These are phyloP conservation scores for Epizoanthus rinbou DNA, from an alignment of 92 coral and sea anemone species.

Conservation along the genomic window DNA sequence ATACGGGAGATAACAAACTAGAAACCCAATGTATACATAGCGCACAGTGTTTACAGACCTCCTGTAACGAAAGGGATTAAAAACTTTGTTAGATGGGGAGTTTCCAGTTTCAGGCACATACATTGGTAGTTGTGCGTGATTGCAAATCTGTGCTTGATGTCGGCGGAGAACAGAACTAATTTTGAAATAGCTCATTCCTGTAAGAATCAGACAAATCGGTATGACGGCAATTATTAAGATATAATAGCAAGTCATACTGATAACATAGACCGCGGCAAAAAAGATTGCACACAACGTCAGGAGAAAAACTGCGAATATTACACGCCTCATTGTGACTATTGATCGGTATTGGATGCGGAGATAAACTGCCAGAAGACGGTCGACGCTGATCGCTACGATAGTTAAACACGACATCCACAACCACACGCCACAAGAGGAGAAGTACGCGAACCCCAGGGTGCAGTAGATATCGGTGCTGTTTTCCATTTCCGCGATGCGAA, in stretches of 20 bases:
- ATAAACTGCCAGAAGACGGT: conserved; percentile 25
- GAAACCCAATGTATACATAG: conserved; percentile 20
- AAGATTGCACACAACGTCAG: not conserved
- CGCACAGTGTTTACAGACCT: conserved; percentile 16
- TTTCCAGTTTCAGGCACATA: not conserved
- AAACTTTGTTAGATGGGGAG: not conserved
- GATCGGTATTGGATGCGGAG: conserved; percentile 11
- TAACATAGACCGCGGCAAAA: conserved; percentile 14
- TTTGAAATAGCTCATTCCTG: conserved; percentile 20
- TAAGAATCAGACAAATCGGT: conserved; percentile 20
- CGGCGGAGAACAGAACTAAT: conserved; percentile 7
- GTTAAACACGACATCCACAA: conserved; percentile 42
- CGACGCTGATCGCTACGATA: conserved; percentile 16
- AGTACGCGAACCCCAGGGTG: conserved; percentile 22
- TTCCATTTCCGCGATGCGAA: conserved; percentile 30
- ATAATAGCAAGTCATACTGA: conserved; percentile 7
- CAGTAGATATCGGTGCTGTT: conserved; percentile 11
- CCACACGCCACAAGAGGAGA: conserved; percentile 17
- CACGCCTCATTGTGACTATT: conserved; percentile 22
- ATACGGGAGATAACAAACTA: conserved; percentile 29
- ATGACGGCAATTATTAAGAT: conserved; percentile 25
- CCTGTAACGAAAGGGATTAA: not conserved
- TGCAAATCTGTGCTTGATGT: not conserved
- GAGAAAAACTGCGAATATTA: not conserved
- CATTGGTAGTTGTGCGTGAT: not conserved